These are phyloP conservation scores for Simalia tracyae DNA, from an alignment of 2,797 vertebrate species.

Conservation along the genomic window DNA sequence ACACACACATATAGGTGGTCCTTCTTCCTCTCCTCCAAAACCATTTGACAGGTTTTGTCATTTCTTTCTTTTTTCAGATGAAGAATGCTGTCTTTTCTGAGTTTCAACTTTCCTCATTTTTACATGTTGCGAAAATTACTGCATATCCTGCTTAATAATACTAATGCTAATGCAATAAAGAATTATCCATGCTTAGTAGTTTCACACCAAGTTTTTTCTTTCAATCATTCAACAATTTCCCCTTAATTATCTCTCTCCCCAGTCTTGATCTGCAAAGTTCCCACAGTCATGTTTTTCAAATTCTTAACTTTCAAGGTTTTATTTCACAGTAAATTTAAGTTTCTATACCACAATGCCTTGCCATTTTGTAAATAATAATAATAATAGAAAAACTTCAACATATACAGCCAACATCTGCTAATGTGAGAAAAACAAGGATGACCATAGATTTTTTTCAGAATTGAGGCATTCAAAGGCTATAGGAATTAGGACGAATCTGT, in stretches of 20 bases:
- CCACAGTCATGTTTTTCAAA: background rate
- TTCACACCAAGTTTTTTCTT: background rate
- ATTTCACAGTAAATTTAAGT: background rate
- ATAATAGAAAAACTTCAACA: conserved; percentile 17
- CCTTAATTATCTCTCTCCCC: background rate
- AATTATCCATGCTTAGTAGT: background rate
- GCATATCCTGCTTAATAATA: background rate
- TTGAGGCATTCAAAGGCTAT: background rate
- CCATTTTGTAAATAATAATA: background rate
- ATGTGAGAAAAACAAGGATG: background rate
- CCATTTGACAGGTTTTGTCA: too few relatives aligned
- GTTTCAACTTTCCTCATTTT: background rate
- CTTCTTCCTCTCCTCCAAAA: too few relatives aligned
- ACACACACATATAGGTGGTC: too few relatives aligned
- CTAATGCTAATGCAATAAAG: background rate
- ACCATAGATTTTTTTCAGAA: background rate
- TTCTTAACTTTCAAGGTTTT: background rate
- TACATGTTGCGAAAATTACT: background rate
- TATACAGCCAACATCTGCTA: background rate
- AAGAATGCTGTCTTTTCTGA: background rate
- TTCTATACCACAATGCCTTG: background rate
- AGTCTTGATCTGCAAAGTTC: background rate
- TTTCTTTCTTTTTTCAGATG: background rate
- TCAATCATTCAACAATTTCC: background rate
- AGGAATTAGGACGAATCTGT: background rate